These are phyloP conservation scores for Orycteropus afer DNA, from an alignment of 2,113 vertebrate genomes.

Conservation along the genomic window DNA sequence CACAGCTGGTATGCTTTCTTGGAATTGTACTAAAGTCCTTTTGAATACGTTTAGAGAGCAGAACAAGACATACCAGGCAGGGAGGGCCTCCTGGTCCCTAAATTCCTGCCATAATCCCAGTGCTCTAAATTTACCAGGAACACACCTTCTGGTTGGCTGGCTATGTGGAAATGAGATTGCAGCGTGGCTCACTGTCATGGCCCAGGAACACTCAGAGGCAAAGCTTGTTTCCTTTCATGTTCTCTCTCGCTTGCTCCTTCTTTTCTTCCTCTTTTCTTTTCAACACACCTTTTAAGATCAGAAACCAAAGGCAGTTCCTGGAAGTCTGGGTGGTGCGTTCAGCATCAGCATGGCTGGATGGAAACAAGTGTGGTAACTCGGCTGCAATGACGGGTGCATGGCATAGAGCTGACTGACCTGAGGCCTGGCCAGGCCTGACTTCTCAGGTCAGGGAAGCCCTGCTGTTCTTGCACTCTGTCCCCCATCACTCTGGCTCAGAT, in stretches of 20 bases:
- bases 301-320: constrained; percentile 30
- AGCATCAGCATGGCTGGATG: neutral
- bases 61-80: neutral
- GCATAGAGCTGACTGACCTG: neutral
- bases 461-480: constrained; percentile 51
- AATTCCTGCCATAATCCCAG: neutral
- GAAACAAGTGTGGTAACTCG: constrained; percentile 1
- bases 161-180: constrained; percentile 1
- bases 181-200: neutral
- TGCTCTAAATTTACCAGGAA: constrained; percentile 2
- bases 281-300: neutral
- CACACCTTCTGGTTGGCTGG: neutral
- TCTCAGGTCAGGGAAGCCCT: constrained; percentile 57
- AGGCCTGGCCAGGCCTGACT: constrained; percentile 34
- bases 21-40: constrained; percentile 20
- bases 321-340: neutral
- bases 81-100: neutral
- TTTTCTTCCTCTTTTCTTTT: neutral
- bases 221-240: neutral
- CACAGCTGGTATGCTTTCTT: neutral
- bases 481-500: constrained; percentile 63
- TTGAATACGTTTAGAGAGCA: constrained; percentile 44
- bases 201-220: neutral
- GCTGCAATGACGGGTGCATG: neutral
- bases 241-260: neutral